Evolutionary conservation across 2,797 vertebrate species (phyloP), one percentile per base, ranked within the genome.

Genomic region (Falco concolor): DNA sequence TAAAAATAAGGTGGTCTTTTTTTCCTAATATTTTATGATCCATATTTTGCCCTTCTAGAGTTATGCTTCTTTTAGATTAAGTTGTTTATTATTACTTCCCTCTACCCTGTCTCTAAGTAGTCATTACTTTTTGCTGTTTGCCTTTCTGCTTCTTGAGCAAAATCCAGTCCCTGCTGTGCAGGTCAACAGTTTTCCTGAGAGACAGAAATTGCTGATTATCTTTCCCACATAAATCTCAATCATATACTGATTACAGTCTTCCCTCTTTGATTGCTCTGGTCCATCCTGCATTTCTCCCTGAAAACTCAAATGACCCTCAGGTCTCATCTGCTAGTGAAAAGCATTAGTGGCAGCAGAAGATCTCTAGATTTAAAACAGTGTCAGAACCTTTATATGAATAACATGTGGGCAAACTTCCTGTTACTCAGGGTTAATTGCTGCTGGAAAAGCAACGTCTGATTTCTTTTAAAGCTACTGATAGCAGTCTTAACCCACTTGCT

Each of bases 181-280:
- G 81, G 90, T 96, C 69, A 93, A 88, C 49, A 92, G 14, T 87
- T 91, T 96, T 73, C 63, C 50, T 50, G 65, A 74, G 42, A 86
- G 60, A 67, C 23, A 90, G 50, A 94, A 96, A 84, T 44, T 96
- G 60, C 54, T 96, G 78, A 93, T 96, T 90, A 93, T 89, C 49
- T 94, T 82, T 96, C 63, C 63, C 64, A 82, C 64, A 57, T 94
- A 96, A 95, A 96, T 94, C 90, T 97, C 53, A 89, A 40, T 95
- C 76, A 86, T 82, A 85, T 84, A 87, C 80, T 94, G 87, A 95
- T 93, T 97, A 92, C 25, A 67, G 34, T 57, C 14, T 60, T 40
- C 85, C 53, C 87, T 91, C 76, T 93, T 52, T 76, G 84, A 83
- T 94, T 95, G 60, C 67, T 87, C 45, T 87, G 69, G 63, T 72